Evolutionary conservation across 2,113 vertebrate species (phyloP), one percentile per base, ranked within the genome.

Genomic region (Narcine bancroftii): DNA sequence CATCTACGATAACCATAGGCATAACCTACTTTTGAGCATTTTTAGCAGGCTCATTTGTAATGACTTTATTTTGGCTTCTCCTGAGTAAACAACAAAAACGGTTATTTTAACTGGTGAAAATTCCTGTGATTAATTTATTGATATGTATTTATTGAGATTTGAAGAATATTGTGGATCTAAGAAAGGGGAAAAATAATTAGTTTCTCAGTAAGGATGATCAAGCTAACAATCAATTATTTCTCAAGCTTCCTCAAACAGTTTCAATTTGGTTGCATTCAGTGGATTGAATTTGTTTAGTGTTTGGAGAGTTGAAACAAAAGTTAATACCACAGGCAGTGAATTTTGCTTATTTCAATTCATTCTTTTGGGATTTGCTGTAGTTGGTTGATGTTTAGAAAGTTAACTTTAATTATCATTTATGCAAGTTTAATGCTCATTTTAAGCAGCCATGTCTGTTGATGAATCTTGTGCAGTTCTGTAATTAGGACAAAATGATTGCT

Each of bases 51-150:
- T 96, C 95, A 95, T 94, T 94, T 94, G 92, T 92, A 95, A 94
- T 94, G 94, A 95, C 94, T 96, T 96, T 95, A 95, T 96, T 96
- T 96, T 96, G 95, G 95, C 95, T 95, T 96, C 95, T 96, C 94
- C 94, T 96, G 94, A 94, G 95, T 94, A 96, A 96, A 96, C 93
- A 95, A 96, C 95, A 93, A 94, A 95, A 96, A 95, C n/a, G 60
- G 92, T 71, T 91, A 71, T 71, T 91, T 69, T 69, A 91, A 91
- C 69, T 69, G 65, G 60, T 13, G 65, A 26, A 91, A 91, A 47
- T 39, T 69, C 89, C 66, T 42, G 26, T 21, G 24, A 83, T 47
- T 83, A 29, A 33, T 39, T 91, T 91, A 69, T 36, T 69, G 65
- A 69, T 91, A 39, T 24, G 4, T 33, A 42, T 13, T 69, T 91